Evolutionary conservation across 2,797 vertebrate species (phyloP).

Genomic region (Pempheris klunzingeri): DNA sequence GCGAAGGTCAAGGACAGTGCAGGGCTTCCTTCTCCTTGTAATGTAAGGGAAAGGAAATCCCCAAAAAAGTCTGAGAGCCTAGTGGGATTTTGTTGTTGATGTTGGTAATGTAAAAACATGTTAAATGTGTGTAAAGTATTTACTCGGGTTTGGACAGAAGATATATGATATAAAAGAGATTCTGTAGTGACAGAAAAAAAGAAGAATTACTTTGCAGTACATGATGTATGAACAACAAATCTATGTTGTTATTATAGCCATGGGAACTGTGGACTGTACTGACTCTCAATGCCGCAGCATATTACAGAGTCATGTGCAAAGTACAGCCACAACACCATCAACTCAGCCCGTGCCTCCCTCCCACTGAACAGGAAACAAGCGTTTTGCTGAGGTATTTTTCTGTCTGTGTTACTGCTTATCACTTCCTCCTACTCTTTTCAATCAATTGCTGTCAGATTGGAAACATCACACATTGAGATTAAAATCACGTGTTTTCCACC

Average conservation of each 20-base stretch:
- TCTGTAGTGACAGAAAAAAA: background rate
- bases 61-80: background rate
- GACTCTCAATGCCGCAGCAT: constrained; percentile 28
- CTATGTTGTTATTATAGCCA: constrained; percentile 12
- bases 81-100: background rate
- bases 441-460: constrained; percentile 63
- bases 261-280: constrained; percentile 42
- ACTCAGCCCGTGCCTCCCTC: constrained; percentile 43
- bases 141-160: background rate
- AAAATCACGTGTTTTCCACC: constrained; percentile 17
- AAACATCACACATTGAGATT: constrained; percentile 51
- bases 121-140: background rate
- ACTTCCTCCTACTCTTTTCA: constrained; percentile 59
- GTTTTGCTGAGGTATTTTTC: constrained; percentile 53
- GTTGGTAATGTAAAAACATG: background rate
- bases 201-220: background rate
- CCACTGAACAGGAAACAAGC: constrained; percentile 69
- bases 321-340: constrained; percentile 53
- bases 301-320: constrained; percentile 15
- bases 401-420: constrained; percentile 35
- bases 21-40: constrained; percentile 28
- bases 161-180: background rate
- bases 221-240: constrained; percentile 2
- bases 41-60: background rate
- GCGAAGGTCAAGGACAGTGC: constrained; percentile 40